Evolutionary conservation across 2,888 invertebrate genomes (phyloP), one percentile per base, ranked within the genome.

Genomic region (Chloroclysta siterata): DNA sequence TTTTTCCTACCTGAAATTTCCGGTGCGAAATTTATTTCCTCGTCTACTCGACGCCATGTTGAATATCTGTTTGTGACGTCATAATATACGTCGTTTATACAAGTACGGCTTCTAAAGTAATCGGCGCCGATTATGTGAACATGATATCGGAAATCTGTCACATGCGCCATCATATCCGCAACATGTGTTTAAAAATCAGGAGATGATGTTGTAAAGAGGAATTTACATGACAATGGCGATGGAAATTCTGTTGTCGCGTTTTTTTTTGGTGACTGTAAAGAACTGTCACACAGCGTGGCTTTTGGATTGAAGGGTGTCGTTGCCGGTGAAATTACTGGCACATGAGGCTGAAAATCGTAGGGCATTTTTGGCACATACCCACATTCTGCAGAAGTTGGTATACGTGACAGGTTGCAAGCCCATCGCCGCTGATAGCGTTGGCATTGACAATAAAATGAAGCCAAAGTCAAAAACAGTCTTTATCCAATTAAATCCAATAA

Each of bases 141-240:
- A 74, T 80, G 86, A 84, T 90, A 90, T 92, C 88, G 91, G 91
- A 90, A 91, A 91, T 91, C 87, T 90, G 90, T 88, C 88, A 80
- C 75, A 71, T 71, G 72, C 76, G 80, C 53, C 72, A 73, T 79
- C 81, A 76, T 79, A 82, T 89, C 87, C 89, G 87, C 84, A 82
- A 85, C 92, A 91, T 90, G 75, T 89, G 91, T 84, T 87, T 82
- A 82, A 85, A 79, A 87, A 84, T 83, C 80, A 74, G 74, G 75
- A 78, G 76, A 79, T 77, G 68, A 62, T 63, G 63, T 57, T 62
- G 75, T 68, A 78, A 39, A 67, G 72, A 66, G 48, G 72, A 33
- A 54, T 77, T 70, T 67, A 79, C 76, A 77, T 58, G 51, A 58
- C 46, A 60, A 17, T 46, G 53, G 33, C n/a, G 14, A 36, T 44